phyloP scores from a whole-genome alignment of 2,113 vertebrate species.

The Hippopotamus amphibius region DNA sequence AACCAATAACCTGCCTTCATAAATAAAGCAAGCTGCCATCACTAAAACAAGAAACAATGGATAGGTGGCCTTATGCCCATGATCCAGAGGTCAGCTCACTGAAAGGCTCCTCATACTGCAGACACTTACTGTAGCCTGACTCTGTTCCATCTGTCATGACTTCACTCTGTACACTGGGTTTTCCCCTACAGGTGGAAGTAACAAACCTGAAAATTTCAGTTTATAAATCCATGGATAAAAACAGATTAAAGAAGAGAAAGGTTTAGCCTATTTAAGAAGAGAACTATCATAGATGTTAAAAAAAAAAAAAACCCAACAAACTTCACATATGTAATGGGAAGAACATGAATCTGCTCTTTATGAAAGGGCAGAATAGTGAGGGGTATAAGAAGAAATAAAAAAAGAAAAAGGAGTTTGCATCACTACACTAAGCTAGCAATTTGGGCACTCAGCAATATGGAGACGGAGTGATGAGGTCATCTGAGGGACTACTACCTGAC shows the following conservation, averaged over 20 bases:
- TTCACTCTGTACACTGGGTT: not conserved
- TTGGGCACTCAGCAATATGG: not conserved
- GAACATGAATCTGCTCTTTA: not conserved
- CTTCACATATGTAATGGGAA: not conserved
- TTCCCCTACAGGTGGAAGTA: not conserved
- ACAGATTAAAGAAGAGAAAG: not conserved
- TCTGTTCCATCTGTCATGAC: not conserved
- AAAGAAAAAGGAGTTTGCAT: not conserved
- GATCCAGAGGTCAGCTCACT: slow-evolving; percentile 30
- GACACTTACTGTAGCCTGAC: not conserved
- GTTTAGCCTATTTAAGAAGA: not conserved
- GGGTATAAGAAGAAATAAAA: not conserved
- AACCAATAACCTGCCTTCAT: not conserved
- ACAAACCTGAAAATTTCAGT: not conserved
- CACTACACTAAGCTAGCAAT: not conserved
- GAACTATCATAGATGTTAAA: not conserved
- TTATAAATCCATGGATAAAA: not conserved
- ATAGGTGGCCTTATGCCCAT: not conserved
- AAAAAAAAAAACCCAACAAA: not conserved
- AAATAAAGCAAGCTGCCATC: not conserved
- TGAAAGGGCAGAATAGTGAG: not conserved
- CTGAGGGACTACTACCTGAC: not conserved
- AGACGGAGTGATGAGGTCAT: not conserved
- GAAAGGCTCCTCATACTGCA: not conserved
- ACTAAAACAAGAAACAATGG: not conserved